phyloP scores from a whole-genome alignment of 2,797 vertebrate genomes.

The Cyprinella venusta region DNA sequence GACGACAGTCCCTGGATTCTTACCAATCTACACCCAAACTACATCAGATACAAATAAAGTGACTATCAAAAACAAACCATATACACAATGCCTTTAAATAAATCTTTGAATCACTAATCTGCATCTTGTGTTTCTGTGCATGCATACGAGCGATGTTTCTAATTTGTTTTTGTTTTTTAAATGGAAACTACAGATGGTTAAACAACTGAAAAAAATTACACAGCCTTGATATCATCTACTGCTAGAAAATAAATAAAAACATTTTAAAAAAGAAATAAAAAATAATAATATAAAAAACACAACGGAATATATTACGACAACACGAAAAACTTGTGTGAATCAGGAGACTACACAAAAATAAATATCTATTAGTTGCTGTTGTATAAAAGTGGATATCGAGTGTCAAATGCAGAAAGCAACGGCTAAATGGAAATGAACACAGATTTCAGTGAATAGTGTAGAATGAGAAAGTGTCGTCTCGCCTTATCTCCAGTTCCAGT shows the following conservation, averaged over 20 bases:
- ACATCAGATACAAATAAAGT: slow-evolving; percentile 24
- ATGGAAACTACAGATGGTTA: background rate
- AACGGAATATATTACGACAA: background rate
- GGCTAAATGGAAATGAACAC: slow-evolving; percentile 84
- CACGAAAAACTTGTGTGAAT: background rate
- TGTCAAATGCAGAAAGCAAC: slow-evolving; percentile 51
- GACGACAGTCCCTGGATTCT: slow-evolving; percentile 51
- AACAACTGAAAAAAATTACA: background rate
- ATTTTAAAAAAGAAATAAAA: background rate
- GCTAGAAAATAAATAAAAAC: background rate
- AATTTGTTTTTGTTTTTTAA: background rate
- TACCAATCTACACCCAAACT: slow-evolving; percentile 29
- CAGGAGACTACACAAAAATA: slow-evolving; percentile 8
- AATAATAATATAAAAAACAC: background rate
- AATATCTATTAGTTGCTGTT: slow-evolving; percentile 25
- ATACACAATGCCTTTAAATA: slow-evolving; percentile 11
- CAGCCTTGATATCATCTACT: background rate
- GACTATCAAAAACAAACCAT: slow-evolving; percentile 15
- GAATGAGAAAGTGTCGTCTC: slow-evolving; percentile 80
- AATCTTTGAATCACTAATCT: slow-evolving; percentile 15
- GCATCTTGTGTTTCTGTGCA: slow-evolving; percentile 9
- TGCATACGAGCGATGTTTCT: background rate
- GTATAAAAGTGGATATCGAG: slow-evolving; percentile 39
- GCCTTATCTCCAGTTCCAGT: slow-evolving; percentile 93
- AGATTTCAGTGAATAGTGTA: slow-evolving; percentile 82